phyloP scores from a whole-genome alignment of 2,888 invertebrate genomes.

The Cylloceria caligata region DNA sequence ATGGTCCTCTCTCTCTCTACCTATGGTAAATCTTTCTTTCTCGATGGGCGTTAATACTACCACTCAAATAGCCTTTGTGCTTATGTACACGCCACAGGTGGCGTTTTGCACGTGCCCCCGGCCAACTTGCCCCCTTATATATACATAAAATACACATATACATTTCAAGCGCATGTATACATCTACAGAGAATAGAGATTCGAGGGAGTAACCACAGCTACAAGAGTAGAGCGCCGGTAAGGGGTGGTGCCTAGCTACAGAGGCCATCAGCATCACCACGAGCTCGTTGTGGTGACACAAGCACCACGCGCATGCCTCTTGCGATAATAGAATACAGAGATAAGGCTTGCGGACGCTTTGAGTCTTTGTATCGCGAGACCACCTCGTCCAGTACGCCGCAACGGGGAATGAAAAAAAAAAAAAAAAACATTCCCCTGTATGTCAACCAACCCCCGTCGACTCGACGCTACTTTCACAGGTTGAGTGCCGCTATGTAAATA shows the following conservation, averaged over 20 bases:
- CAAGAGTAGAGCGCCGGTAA: conserved; percentile 4
- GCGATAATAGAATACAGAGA: conserved; percentile 56
- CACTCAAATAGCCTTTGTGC: conserved; percentile 63
- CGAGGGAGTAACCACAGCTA: conserved; percentile 34
- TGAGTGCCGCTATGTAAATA: conserved; percentile 14
- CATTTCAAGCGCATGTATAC: not conserved
- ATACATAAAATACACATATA: conserved; percentile 2
- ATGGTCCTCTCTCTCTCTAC: conserved; percentile 39
- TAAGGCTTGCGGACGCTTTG: conserved; percentile 57
- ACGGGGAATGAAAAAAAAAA: conserved; percentile 57
- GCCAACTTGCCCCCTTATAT: conserved; percentile 21
- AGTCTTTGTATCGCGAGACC: conserved; percentile 50
- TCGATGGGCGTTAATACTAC: conserved; percentile 57
- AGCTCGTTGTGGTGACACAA: conserved; percentile 30
- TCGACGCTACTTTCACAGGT: conserved; percentile 34
- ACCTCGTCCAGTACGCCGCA: conserved; percentile 38
- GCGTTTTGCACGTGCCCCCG: conserved; percentile 68
- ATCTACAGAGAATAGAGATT: conserved; percentile 31
- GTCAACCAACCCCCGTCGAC: conserved; percentile 12
- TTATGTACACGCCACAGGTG: conserved; percentile 75
- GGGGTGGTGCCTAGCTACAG: conserved; percentile 38
- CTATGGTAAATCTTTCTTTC: no score
- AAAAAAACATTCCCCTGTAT: conserved; percentile 42
- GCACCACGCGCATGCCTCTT: conserved; percentile 11
- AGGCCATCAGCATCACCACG: conserved; percentile 17